Evolutionary conservation across 2,113 vertebrate genomes (phyloP).

Genomic region (Albula glossodonta): DNA sequence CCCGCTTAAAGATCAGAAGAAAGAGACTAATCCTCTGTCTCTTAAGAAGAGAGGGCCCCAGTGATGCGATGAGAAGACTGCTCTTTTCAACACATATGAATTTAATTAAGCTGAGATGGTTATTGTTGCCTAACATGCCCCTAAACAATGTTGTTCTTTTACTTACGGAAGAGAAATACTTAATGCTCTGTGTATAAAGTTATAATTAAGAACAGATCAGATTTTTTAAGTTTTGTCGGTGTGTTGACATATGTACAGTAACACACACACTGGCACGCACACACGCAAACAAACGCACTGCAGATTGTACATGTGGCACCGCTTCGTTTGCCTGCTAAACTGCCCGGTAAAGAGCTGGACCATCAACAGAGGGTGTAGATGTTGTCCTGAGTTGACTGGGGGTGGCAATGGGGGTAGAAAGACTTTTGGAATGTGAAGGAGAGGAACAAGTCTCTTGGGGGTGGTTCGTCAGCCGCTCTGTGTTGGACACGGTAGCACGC

Average conservation of each 20-base stretch:
- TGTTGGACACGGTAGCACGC: background rate
- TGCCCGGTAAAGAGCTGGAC: background rate
- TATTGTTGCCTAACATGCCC: constrained; percentile 20
- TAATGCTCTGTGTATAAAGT: constrained; percentile 17
- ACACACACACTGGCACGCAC: background rate
- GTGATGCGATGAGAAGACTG: constrained; percentile 17
- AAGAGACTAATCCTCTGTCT: background rate
- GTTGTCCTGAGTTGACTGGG: background rate
- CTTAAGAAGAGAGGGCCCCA: constrained; percentile 1
- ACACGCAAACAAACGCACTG: too few relatives aligned
- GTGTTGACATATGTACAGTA: background rate
- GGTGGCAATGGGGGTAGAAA: background rate
- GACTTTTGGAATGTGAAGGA: background rate
- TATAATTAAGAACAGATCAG: constrained; percentile 32
- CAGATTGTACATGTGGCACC: too few relatives aligned
- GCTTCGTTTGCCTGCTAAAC: background rate
- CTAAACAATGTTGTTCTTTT: constrained; percentile 22
- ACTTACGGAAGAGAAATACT: constrained; percentile 18
- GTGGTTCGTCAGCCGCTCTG: background rate
- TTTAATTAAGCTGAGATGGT: constrained; percentile 25
- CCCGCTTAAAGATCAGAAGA: constrained; percentile 8
- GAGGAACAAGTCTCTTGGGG: background rate
- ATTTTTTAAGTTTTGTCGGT: background rate
- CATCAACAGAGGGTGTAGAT: background rate
- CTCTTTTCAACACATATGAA: constrained; percentile 24